Evolutionary conservation across 2,888 invertebrate genomes (phyloP).

Genomic region (Cheiracanthium punctorium): DNA sequence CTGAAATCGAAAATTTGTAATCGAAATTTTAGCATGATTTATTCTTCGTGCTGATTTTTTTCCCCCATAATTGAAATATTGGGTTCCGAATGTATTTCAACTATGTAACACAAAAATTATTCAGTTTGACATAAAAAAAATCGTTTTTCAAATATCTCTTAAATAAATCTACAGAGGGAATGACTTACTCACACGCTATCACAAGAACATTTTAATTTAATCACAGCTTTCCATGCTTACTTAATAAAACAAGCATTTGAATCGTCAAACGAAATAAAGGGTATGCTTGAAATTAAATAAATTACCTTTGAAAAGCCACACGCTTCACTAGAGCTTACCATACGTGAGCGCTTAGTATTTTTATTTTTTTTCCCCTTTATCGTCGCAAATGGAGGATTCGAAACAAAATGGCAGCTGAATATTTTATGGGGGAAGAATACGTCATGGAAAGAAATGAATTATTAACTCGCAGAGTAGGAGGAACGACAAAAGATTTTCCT

Average conservation of each 20-base stretch:
- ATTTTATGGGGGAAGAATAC: slow-evolving; percentile 18
- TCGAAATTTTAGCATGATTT: too few relatives aligned
- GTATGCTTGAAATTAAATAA: neutral
- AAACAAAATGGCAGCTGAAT: slow-evolving; percentile 31
- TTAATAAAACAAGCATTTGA: neutral
- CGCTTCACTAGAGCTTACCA: too few relatives aligned
- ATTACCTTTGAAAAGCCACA: neutral
- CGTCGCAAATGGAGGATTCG: slow-evolving; percentile 36
- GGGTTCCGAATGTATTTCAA: too few relatives aligned
- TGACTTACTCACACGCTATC: too few relatives aligned
- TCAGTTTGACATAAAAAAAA: too few relatives aligned
- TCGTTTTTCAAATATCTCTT: too few relatives aligned
- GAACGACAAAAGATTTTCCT: neutral
- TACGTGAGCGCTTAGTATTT: neutral
- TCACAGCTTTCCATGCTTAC: neutral
- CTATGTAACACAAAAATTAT: too few relatives aligned
- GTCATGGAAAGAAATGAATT: slow-evolving; percentile 15
- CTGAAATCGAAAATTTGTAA: too few relatives aligned
- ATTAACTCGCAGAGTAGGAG: slow-evolving; percentile 19
- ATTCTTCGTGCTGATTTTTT: too few relatives aligned
- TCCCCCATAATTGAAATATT: too few relatives aligned
- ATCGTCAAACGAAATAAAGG: neutral
- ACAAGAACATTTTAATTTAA: too few relatives aligned
- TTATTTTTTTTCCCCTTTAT: neutral
- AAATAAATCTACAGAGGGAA: too few relatives aligned